phyloP scores from a whole-genome alignment of 2,888 invertebrate species.

The Xestobium rufovillosum region DNA sequence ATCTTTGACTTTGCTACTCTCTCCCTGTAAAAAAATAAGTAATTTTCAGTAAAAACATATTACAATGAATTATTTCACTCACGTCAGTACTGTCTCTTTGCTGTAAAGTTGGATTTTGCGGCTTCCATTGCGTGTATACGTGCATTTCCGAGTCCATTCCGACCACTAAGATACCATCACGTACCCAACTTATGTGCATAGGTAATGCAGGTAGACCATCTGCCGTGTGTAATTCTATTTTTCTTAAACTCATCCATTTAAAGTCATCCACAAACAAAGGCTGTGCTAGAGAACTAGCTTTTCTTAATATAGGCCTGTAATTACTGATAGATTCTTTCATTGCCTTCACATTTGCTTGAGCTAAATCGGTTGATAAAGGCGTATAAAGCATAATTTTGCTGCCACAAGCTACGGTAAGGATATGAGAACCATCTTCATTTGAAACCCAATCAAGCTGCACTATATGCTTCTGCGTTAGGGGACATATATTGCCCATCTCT shows the following conservation, averaged over 20 bases:
- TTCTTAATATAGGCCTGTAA: conserved; percentile 77
- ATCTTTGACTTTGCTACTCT: conserved; percentile 57
- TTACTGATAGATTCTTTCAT: conserved; percentile 67
- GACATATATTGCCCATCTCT: conserved; percentile 87
- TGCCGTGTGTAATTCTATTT: conserved; percentile 84
- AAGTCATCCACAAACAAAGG: conserved; percentile 88
- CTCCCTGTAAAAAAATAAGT: no score
- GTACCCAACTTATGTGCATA: conserved; percentile 96
- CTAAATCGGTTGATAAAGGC: conserved; percentile 88
- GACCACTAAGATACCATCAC: conserved; percentile 95
- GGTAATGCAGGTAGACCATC: conserved; percentile 95
- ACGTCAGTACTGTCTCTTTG: conserved; percentile 57
- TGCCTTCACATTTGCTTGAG: conserved; percentile 83
- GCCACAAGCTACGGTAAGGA: conserved; percentile 92
- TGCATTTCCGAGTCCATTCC: conserved; percentile 99
- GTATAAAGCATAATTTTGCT: conserved; percentile 89
- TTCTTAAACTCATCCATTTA: conserved; percentile 91
- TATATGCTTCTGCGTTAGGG: conserved; percentile 82
- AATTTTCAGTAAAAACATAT: conserved; percentile 34
- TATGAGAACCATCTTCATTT: conserved; percentile 97
- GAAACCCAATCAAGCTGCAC: conserved; percentile 99
- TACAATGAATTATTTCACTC: conserved; percentile 46
- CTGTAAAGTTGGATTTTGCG: conserved; percentile 44
- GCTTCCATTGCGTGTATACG: conserved; percentile 97
- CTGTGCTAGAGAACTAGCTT: conserved; percentile 85